These are phyloP conservation scores for Odontocerum albicorne DNA, from an alignment of 2,888 invertebrate species.

Conservation along the genomic window DNA sequence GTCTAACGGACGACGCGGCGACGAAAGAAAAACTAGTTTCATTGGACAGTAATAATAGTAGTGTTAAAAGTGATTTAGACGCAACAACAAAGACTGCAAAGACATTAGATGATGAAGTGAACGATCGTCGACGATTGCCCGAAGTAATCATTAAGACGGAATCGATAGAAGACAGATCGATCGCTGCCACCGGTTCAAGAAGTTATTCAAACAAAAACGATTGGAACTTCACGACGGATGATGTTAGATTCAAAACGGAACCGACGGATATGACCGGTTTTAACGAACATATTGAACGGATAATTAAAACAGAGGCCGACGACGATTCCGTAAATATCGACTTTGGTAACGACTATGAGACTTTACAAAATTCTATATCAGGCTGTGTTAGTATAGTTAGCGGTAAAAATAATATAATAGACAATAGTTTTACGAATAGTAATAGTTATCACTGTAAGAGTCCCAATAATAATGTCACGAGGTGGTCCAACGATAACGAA, in stretches of 20 bases:
- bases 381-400: constrained; percentile 14
- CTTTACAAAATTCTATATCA: constrained; percentile 1
- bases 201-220: too few species aligned
- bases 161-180: background rate
- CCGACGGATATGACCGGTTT: background rate
- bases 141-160: background rate
- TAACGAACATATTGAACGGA: constrained; percentile 9
- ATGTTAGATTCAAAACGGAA: background rate
- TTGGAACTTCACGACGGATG: too few species aligned
- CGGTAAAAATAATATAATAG: background rate
- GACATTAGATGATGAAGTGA: background rate
- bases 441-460: too few species aligned
- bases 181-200: too few species aligned
- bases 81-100: too few species aligned
- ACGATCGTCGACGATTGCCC: background rate
- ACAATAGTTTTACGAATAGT: constrained; percentile 2
- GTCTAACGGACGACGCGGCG: background rate
- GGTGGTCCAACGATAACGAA: too few species aligned
- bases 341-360: background rate
- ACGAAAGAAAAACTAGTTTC: background rate
- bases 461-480: too few species aligned
- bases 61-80: background rate
- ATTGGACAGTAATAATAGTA: background rate
- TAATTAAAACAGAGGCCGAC: constrained; percentile 15
- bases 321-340: too few species aligned